phyloP scores from a whole-genome alignment of 92 coral and sea anemone genomes.

The Pocillopora meandrina region DNA sequence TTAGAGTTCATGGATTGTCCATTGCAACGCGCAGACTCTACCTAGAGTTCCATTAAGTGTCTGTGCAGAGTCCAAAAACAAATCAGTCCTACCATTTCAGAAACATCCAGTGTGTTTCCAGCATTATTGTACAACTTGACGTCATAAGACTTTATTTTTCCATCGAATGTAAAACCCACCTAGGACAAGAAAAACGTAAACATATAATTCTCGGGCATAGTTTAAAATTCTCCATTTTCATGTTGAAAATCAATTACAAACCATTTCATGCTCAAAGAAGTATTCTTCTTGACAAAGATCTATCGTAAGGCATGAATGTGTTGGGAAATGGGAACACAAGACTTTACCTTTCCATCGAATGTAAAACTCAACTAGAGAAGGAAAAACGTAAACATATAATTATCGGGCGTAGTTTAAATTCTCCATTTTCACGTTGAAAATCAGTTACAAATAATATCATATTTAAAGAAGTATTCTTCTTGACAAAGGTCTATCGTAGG shows the following conservation, averaged over 20 bases:
- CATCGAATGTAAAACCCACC: slow-evolving; percentile 41
- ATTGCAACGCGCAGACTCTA: no score
- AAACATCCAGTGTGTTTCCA: slow-evolving; percentile 45
- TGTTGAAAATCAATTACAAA: no score
- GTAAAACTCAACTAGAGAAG: slow-evolving; percentile 37
- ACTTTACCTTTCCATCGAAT: slow-evolving; percentile 20
- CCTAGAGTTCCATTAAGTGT: no score
- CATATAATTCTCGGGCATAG: background rate
- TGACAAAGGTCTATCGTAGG: no score
- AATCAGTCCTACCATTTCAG: slow-evolving; percentile 23
- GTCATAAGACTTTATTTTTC: slow-evolving; percentile 42
- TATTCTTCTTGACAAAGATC: no score
- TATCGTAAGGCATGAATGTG: no score
- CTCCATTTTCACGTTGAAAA: background rate
- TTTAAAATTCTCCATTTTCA: background rate
- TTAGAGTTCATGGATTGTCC: no score
- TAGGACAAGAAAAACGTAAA: background rate
- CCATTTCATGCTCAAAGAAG: no score
- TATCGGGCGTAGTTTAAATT: background rate
- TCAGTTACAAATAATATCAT: no score
- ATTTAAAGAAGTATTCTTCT: no score
- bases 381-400: background rate
- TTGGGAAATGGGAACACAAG: background rate
- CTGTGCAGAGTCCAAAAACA: background rate
- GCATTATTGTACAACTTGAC: slow-evolving; percentile 24